Base-by-base conservation (phyloP, 2,113 vertebrate genomes). In the Montifringilla adamsi region DNA sequence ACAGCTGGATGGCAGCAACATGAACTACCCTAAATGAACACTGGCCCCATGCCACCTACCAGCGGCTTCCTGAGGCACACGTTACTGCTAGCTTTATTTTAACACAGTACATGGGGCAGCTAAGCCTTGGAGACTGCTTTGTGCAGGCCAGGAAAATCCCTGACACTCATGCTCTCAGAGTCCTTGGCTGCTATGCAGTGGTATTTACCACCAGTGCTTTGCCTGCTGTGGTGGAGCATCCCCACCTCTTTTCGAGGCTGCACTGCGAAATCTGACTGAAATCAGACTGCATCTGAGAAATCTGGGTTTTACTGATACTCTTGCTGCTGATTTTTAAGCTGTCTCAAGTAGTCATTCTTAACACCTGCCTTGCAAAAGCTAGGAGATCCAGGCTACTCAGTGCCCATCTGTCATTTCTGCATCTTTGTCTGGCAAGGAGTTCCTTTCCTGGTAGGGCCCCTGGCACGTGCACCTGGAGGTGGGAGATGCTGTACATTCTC, bases 391-490 rank as follows among this genome's bases (percentile, higher is more conserved):
- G 47, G 39, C 28, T 69, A 62, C 55, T 11, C 0, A 0, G 23
- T 9, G 67, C 15, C 46, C 20, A 10, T 58, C 46, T 41, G 53
- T 46, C 1, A 4, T 9, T 69, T 77, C 55, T 72, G 58, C 41
- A 52, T 9, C 41, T 58, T 62, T 39, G 35, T 19, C 28, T 62
- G 63, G 37, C 37, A 56, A 31, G n/a, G 60, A 85, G 43, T 3
- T 13, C 27, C 27, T 43, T 21, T 31, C 13, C 24, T 37, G 28
- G 33, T 13, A 15, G 13, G 37, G 49, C 10, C 7, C 15, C 64
- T 35, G 55, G 39, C 28, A 79, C 0, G 0, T 0, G 6, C 56
- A 47, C 24, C 35, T 33, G 13, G 11, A 15, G 6, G 6, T 44
- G n/a, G 37, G 18, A 93, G 15, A 73, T 37, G 58, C 31, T 7